phyloP scores from a whole-genome alignment of 2,888 invertebrate genomes.

The Helleia helle region DNA sequence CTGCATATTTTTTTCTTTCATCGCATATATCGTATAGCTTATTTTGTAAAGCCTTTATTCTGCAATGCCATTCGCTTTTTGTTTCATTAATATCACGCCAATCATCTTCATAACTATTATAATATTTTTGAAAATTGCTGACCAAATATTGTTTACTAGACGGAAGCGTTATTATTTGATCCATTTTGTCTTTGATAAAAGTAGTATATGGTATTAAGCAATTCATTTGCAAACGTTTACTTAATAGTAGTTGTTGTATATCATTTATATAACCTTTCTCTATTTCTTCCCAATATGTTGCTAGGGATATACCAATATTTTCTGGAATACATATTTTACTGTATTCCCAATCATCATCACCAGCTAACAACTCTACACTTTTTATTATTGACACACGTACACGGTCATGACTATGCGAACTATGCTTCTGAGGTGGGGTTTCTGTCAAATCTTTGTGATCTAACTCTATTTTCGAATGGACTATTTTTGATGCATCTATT shows the following conservation, averaged over 20 bases:
- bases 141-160: constrained; percentile 75
- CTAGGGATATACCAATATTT: constrained; percentile 45
- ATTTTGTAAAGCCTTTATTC: constrained; percentile 62
- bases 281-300: constrained; percentile 65
- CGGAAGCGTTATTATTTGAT: constrained; percentile 66
- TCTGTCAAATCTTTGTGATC: no score
- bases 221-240: constrained; percentile 70
- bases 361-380: constrained; percentile 43
- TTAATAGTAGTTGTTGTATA: constrained; percentile 70
- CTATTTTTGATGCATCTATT: no score
- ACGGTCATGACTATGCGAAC: constrained; percentile 17
- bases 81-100: constrained; percentile 70
- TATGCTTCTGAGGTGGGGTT: background rate
- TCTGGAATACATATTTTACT: constrained; percentile 48
- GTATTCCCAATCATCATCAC: constrained; percentile 65
- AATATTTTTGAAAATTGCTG: constrained; percentile 70
- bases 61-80: constrained; percentile 77
- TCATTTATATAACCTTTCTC: constrained; percentile 67
- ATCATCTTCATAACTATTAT: constrained; percentile 75
- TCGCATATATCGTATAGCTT: constrained; percentile 74
- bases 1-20: constrained; percentile 63
- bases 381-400: no score
- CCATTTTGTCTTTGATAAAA: constrained; percentile 69
- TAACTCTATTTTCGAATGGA: no score
- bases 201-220: constrained; percentile 72